Base-by-base conservation (phyloP, 1,140 invertebrate species). In the Venturia canescens region DNA sequence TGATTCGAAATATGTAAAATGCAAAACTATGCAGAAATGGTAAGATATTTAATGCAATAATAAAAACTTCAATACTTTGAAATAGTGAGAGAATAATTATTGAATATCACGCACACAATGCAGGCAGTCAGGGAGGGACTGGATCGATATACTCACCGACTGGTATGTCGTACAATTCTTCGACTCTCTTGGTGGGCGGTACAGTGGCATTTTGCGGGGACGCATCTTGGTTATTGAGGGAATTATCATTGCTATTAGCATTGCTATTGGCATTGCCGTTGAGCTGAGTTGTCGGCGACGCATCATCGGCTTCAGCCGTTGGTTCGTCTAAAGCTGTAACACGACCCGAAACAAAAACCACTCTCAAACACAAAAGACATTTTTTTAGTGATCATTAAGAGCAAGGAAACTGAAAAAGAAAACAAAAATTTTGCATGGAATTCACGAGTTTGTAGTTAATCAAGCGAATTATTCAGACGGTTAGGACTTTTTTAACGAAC, bases 101-200 rank as follows among this genome's bases (percentile, higher is more conserved):
- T 26, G 71, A 53, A 27, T 72, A 27, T 81, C 53, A 34, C 50
- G 29, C 31, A n/a, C 18, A 16, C 60, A 44, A 38, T 5, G 31
- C 13, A 69, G 60, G 60, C 16, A 31, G 27, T 6, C 18, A 29
- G 21, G 0, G 18, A 15, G 11, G 34, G 48, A 63, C 5, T 13
- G 38, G 27, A 60, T 83, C 84, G 31, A 70, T 80, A 83, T 90
- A 95, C 95, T 95, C 92, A 96, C 96, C 96, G 83, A 94, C 93
- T 76, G 96, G 96, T 90, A 97, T 96, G 90, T 96, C 96, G 89
- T 97, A 97, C 48, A 96, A 88, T 87, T 96, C 95, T 86, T 96
- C 95, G 50, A 95, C 93, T 85, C 94, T 93, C 88, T 94, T 94
- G 82, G 86, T 86, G 80, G 87, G 86, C 83, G 85, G 82, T 80